Conservation (phyloP, 53 echinoderm and acorn worm species). For the Echinometra lucunter region DNA sequence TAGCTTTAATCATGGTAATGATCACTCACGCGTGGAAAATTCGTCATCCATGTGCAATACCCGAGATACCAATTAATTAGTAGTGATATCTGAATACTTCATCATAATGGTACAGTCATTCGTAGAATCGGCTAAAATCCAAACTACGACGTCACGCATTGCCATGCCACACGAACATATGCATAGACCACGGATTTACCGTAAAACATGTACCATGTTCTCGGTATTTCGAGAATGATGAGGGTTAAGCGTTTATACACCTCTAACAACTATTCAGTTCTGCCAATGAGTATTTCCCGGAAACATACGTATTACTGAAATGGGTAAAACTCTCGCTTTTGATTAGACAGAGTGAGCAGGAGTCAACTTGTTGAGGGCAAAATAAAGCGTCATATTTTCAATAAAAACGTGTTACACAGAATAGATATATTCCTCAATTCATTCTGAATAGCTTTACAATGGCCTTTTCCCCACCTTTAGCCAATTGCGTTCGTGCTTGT, state of each 20-base stretch:
- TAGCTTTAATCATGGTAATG: neutral
- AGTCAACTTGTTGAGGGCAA: neutral
- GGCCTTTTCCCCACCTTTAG: neutral
- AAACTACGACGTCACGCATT: conserved; percentile 33
- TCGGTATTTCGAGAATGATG: neutral
- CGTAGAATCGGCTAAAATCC: conserved; percentile 22
- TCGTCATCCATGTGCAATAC: neutral
- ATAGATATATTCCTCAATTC: too few relatives aligned
- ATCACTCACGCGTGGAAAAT: neutral
- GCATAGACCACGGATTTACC: neutral
- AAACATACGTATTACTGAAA: neutral
- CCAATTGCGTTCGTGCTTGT: neutral
- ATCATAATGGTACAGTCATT: conserved; percentile 21
- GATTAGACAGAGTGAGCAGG: neutral
- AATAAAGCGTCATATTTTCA: too few relatives aligned
- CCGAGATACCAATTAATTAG: conserved; percentile 57
- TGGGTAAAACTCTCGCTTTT: neutral
- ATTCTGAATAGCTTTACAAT: neutral
- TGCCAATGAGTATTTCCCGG: neutral
- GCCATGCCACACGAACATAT: neutral
- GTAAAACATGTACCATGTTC: too few relatives aligned
- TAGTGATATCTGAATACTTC: conserved; percentile 22
- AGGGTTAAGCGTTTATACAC: neutral
- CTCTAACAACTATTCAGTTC: neutral
- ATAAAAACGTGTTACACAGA: neutral